Base-by-base conservation (phyloP, 2,888 invertebrate species). In the Rhagonycha fulva region DNA sequence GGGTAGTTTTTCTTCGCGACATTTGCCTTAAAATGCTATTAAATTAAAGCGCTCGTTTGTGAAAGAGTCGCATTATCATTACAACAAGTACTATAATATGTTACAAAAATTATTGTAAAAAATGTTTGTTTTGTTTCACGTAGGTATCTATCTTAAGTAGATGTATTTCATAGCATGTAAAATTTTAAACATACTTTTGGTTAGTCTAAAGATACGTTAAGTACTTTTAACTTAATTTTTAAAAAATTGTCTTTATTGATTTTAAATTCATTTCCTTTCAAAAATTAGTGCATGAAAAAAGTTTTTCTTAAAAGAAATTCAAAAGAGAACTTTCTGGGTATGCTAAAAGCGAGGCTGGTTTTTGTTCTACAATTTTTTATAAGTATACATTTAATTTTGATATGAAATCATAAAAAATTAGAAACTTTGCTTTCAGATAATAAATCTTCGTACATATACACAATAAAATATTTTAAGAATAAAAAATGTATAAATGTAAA, bases 21-120 rank as follows among this genome's bases (percentile, higher is more conserved):
- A 80, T 82, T 82, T 81, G 80, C 82, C 78, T 76, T 80, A 80
- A 79, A 79, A 78, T 72, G 79, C 82, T 82, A 83, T 84, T 84
- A 84, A 81, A 77, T 80, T 80, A 78, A 81, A 81, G 82, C 82
- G 82, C 79, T 80, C 81, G 81, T 78, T 82, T 81, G 82, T 83
- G 82, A 84, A 83, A 83, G 83, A 83, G 81, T 80, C 78, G 80
- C 83, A 84, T 84, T 84, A 84, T 82, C 83, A 82, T 84, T 83
- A 83, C 78, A 79, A 78, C 80, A 62, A 75, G 80, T 66, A 26
- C 19, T 62, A 24, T 62, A 74, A 72, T 77, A 77, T 68, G 77
- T 75, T 77, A 75, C 75, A 77, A 77, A 24, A 66, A 47, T 47
- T 47, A 47, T 47, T 47, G n/a, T n/a, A 47, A n/a, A 47, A 47